Evolutionary conservation across 1,140 invertebrate species (phyloP), one percentile per base, ranked within the genome.

Genomic region (Ditylenchus dipsaci): DNA sequence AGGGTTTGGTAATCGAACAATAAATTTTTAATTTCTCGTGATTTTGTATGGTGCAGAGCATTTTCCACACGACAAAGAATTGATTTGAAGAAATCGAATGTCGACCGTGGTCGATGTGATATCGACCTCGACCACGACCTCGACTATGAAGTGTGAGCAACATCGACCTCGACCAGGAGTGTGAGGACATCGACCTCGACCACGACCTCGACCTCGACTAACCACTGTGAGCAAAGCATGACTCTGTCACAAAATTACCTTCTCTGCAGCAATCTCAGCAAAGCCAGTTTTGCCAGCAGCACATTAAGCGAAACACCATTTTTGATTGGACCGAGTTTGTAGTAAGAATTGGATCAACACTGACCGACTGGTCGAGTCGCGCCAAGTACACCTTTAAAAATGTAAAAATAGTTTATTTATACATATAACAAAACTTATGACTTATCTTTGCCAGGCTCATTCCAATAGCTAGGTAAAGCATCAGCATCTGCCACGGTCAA

Each of bases 391-490:
- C 23, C 63, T 77, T 17, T n/a, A 61, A 26, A 21, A 61, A 61
- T 59, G 23, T 23, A 27, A 7, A 21, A 3, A 61, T 26, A 21
- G 8, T 30, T 13, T 21, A 5, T 33, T 61, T n/a, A n/a, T 3
- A 7, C n/a, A 21, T 26, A 61, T 26, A 33, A 13, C 19, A 61
- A 61, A 61, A 29, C 21, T 5, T 43, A 13, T 21, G 62, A 43
- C 30, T 69, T 62, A 30, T 76, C 63, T 61, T 71, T 68, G 17
- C 68, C 69, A 0, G 72, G 64, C 45, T 68, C 61, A 67, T 82
- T 83, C 80, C 80, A 82, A 71, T 77, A 82, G 0, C 75, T 59
- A 11, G 80, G 80, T 26, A 82, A 63, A 30, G 68, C 65, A 60
- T 70, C 63, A 17, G 76, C 66, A 11, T 67, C 59, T 1, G 81